Conservation (phyloP, 1,140 invertebrate genomes). For the Oscheius sp. region DNA sequence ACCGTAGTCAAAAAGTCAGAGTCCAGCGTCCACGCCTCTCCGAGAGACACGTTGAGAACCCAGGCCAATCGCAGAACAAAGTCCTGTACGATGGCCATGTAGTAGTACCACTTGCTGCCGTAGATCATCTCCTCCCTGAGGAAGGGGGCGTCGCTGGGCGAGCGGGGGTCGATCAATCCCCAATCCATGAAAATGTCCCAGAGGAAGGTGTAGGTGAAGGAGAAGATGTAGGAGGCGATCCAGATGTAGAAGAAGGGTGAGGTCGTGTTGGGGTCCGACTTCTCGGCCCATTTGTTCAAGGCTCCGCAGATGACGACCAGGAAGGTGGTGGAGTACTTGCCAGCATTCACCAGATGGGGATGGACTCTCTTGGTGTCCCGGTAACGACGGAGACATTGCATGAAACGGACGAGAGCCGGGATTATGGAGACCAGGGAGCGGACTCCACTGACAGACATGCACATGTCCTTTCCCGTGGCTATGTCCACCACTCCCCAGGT, state of each 20-base stretch:
- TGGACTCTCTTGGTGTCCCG: constrained; percentile 74
- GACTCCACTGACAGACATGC: constrained; percentile 62
- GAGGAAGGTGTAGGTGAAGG: constrained; percentile 72
- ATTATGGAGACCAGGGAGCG: constrained; percentile 81
- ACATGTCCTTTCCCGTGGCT: constrained; percentile 59
- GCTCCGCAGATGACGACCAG: constrained; percentile 84
- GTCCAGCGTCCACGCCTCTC: constrained; percentile 76
- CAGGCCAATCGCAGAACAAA: constrained; percentile 87
- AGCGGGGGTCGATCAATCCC: constrained; percentile 85
- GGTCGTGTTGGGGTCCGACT: constrained; percentile 38
- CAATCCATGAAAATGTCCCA: constrained; percentile 99
- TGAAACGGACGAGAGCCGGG: constrained; percentile 94
- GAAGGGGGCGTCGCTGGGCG: constrained; percentile 70
- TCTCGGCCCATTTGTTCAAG: constrained; percentile 66
- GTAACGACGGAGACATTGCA: constrained; percentile 92
- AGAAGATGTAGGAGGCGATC: constrained; percentile 54
- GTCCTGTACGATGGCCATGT: constrained; percentile 95
- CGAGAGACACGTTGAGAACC: constrained; percentile 78
- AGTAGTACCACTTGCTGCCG: constrained; percentile 75
- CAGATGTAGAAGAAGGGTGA: constrained; percentile 57
- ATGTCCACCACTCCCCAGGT: constrained; percentile 57
- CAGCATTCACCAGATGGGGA: constrained; percentile 92
- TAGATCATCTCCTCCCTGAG: constrained; percentile 72
- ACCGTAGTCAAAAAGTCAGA: constrained; percentile 83
- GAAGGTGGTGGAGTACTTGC: constrained; percentile 96